Evolutionary conservation across 2,113 vertebrate species (phyloP).

Genomic region (Rhinolophus sinicus): DNA sequence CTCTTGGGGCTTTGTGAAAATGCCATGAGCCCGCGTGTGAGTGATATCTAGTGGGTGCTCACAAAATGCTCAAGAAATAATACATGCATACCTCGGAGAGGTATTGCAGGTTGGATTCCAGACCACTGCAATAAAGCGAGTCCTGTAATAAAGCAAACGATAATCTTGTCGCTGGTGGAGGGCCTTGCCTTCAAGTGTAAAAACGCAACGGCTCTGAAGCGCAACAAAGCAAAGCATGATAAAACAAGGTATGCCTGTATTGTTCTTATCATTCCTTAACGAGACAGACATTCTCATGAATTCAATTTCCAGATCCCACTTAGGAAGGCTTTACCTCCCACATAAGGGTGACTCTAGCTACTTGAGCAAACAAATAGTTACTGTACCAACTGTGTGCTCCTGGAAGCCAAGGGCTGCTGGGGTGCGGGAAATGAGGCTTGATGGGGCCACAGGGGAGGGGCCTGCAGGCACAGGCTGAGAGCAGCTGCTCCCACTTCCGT

Average conservation of each 20-base stretch:
- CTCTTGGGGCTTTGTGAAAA: background rate
- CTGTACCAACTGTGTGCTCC: background rate
- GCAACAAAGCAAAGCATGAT: too few relatives aligned
- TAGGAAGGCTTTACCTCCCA: background rate
- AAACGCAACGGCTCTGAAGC: background rate
- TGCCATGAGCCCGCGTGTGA: background rate
- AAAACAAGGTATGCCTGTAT: background rate
- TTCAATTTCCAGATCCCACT: background rate
- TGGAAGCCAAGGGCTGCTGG: too few relatives aligned
- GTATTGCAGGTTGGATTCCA: background rate
- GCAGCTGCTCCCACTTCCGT: background rate
- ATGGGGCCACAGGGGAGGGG: rapidly evolving
- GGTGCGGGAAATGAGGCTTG: background rate
- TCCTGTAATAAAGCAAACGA: background rate
- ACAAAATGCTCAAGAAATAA: background rate
- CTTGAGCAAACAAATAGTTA: background rate
- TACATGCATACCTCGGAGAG: background rate
- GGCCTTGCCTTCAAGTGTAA: background rate
- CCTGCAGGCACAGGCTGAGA: background rate
- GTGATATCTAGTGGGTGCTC: too few relatives aligned
- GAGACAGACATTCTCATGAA: background rate
- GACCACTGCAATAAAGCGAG: background rate
- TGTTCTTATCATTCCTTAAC: background rate
- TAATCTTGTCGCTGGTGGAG: too few relatives aligned
- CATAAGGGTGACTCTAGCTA: background rate